phyloP scores from a whole-genome alignment of 2,797 vertebrate species.

The Bufotes viridis region DNA sequence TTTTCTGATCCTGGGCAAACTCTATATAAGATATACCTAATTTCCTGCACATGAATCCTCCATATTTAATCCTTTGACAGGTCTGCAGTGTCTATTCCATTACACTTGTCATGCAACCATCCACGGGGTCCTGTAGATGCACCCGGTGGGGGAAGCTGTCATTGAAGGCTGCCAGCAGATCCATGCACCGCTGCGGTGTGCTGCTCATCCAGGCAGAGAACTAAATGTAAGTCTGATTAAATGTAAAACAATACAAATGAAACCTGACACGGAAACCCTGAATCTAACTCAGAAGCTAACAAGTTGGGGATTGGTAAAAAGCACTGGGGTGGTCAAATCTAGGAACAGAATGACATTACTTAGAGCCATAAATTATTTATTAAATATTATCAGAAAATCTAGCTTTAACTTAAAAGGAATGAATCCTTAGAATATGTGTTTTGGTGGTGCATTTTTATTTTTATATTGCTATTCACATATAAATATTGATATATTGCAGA shows the following conservation, averaged over 20 bases:
- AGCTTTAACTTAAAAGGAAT: neutral
- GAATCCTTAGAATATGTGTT: neutral
- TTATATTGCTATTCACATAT: no score
- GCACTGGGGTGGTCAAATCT: neutral
- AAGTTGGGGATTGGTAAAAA: neutral
- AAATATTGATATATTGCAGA: no score
- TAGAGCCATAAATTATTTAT: neutral
- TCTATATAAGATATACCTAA: neutral
- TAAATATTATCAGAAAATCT: neutral
- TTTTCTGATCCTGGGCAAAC: neutral
- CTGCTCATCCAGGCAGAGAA: neutral
- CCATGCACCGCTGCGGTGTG: neutral
- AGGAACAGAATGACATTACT: neutral
- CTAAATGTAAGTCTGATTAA: constrained; percentile 29
- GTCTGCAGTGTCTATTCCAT: neutral
- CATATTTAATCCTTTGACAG: neutral
- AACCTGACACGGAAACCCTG: constrained; percentile 14
- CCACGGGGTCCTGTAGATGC: neutral
- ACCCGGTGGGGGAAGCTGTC: neutral
- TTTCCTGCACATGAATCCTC: neutral
- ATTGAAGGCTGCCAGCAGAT: constrained; percentile 26
- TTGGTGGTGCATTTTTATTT: no score
- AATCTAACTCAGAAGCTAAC: neutral
- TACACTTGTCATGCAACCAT: constrained; percentile 4
- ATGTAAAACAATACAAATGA: constrained; percentile 38